Base-by-base conservation (phyloP, 1,140 invertebrate genomes). In the Meloidogyne exigua region DNA sequence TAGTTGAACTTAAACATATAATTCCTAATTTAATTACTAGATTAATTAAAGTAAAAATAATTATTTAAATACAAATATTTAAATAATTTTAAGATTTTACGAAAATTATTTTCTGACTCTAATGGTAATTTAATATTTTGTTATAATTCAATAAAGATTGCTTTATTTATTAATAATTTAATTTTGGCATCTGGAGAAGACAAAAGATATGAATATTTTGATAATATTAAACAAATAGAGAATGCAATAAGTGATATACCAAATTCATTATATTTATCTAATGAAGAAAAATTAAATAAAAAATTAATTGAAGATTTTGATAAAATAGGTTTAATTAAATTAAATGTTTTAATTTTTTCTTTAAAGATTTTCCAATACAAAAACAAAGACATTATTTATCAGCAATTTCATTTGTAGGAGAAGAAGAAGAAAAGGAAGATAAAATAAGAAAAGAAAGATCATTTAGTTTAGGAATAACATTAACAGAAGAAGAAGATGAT, bases 141-240 rank as follows among this genome's bases (percentile, higher is more conserved):
- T 12, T 39, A 73, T 23, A 15, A 64, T 11, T 9, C 25, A 44
- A 23, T 28, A 49, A 71, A 26, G 39, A 42, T 73, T 12, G 42
- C 28, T 15, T 21, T 26, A 36, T 64, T 73, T 23, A 25, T 73
- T 23, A 25, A 44, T 36, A 28, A 64, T 32, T 62, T 65, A 23
- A 36, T 73, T 26, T 23, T 73, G 23, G 72, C 72, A 23, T 23
- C 42, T 65, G 57, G 39, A 21, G 36, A 62, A 23, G 72, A 73
- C 10, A 26, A 23, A 15, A 11, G 25, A 23, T 32, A 62, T 64
- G 15, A 26, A 21, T 23, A 21, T 57, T 73, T 73, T 25, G 23
- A 36, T 21, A 25, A 65, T 57, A 57, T 73, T 57, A 36, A 32
- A 12, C 23, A 73, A 64, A 64, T 73, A 10, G 13, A 32, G 1